These are phyloP conservation scores for Acromyrmex heyeri DNA, from an alignment of 1,140 invertebrate genomes.

Conservation along the genomic window DNA sequence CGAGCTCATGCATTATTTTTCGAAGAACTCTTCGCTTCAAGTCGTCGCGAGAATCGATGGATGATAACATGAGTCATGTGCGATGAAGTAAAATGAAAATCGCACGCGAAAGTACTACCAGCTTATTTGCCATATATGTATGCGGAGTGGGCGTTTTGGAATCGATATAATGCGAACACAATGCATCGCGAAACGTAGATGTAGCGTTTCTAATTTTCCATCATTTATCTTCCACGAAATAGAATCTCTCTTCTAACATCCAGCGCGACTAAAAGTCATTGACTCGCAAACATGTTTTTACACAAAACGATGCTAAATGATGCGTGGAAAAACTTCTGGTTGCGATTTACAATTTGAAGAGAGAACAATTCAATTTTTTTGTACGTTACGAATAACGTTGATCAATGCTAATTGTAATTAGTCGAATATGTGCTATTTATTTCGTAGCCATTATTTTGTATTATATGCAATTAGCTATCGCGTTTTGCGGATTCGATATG, in stretches of 20 bases:
- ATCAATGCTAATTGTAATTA: conserved; percentile 8
- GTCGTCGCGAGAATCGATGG: not conserved
- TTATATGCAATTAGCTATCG: conserved; percentile 9
- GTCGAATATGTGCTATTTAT: not conserved
- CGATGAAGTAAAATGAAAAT: conserved; percentile 15
- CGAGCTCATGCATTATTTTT: not conserved
- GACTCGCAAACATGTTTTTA: not conserved
- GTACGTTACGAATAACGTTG: not conserved
- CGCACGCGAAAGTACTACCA: not conserved
- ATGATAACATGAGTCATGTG: not conserved
- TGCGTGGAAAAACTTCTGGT: not conserved
- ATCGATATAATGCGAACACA: conserved; percentile 54
- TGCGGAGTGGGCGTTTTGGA: conserved; percentile 8
- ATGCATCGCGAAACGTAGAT: conserved; percentile 2
- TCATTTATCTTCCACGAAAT: no score
- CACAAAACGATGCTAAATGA: not conserved
- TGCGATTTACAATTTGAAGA: not conserved
- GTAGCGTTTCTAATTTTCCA: not conserved
- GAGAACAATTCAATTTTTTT: not conserved
- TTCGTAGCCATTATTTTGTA: not conserved
- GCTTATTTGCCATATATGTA: not conserved
- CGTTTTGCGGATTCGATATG: not conserved
- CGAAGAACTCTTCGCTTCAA: not conserved
- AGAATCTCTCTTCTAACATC: not conserved
- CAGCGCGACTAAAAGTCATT: not conserved